Percentiles rank a stretch among this genome's conserved stretches.
Conservation (phyloP, 2,113 vertebrate genomes). For the Rhodinocichla rosea region DNA sequence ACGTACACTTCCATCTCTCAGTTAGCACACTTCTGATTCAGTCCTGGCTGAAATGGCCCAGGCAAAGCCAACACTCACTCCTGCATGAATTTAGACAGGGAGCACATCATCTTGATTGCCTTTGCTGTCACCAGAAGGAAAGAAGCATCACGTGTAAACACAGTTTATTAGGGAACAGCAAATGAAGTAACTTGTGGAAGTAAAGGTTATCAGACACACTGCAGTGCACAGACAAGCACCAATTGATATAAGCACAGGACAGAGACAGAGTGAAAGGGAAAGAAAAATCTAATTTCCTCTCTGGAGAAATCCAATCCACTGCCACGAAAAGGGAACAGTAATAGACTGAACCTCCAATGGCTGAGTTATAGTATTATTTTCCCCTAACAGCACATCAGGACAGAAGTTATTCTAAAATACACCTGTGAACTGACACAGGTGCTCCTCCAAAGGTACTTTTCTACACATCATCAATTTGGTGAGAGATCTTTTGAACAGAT, state of each 20-base stretch:
- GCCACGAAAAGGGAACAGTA: neutral
- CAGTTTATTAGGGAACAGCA: neutral
- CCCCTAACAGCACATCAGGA: neutral
- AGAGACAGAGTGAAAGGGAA: slow-evolving; percentile 1
- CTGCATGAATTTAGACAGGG: neutral
- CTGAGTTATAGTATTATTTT: neutral
- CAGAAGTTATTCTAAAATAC: neutral
- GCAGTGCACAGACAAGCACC: neutral
- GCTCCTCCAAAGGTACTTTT: neutral
- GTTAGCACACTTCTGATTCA: neutral
- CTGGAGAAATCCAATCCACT: slow-evolving; percentile 38
- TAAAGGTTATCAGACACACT: neutral
- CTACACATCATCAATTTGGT: neutral
- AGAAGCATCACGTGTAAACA: neutral
- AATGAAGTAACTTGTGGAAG: neutral
- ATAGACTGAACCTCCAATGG: slow-evolving; percentile 16
- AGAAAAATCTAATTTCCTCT: slow-evolving; percentile 40
- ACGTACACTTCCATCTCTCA: neutral
- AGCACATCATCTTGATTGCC: neutral
- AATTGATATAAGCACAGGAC: neutral
- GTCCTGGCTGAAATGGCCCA: neutral
- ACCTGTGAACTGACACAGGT: neutral
- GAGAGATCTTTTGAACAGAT: neutral
- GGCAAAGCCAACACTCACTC: neutral
- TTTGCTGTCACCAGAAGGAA: neutral